Base-by-base conservation (phyloP, 2,797 vertebrate genomes). In the Gorsachius magnificus region DNA sequence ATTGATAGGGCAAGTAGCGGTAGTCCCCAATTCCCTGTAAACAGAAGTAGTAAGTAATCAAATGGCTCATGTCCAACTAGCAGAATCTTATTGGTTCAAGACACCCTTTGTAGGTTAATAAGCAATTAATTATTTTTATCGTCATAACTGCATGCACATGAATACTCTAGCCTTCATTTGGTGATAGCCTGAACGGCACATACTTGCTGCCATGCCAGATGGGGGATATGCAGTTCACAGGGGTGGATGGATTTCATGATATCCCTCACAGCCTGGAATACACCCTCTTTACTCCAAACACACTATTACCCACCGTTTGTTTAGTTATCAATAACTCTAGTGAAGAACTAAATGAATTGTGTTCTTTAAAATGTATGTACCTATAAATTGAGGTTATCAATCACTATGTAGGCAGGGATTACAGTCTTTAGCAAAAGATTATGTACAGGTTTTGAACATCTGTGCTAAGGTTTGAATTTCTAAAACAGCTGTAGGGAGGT, bases 61-160 rank as follows among this genome's bases (percentile, higher is more conserved):
- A 81, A 78, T 70, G 74, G 78, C 71, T 80, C 18, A 25, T 46
- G 41, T 80, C 83, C 87, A 87, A 13, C 75, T 65, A 68, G 29
- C 61, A 76, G 54, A 92, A 82, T 83, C 35, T 64, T 94, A 65
- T 0, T 83, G 33, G 51, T 86, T 93, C 60, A 51, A 81, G 57
- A 64, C 66, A 70, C 71, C 38, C 74, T 94, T 88, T 83, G 43
- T 66, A 70, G 36, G 50, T 89, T 90, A 92, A 90, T 93, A 86
- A 95, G 57, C 60, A 85, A 70, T 76, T 84, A 87, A 91, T 96
- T 92, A 80, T 89, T 95, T 90, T 95, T 83, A 35, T 45, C n/a
- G 36, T 88, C 57, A 25, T 65, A 71, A 86, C 69, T 93, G 53
- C 60, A 43, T 71, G 41, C 35, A 61, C 0, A 1, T 61, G 58